Conservation (phyloP, 2,888 invertebrate species). For the Harpagoxenus sublaevis region DNA sequence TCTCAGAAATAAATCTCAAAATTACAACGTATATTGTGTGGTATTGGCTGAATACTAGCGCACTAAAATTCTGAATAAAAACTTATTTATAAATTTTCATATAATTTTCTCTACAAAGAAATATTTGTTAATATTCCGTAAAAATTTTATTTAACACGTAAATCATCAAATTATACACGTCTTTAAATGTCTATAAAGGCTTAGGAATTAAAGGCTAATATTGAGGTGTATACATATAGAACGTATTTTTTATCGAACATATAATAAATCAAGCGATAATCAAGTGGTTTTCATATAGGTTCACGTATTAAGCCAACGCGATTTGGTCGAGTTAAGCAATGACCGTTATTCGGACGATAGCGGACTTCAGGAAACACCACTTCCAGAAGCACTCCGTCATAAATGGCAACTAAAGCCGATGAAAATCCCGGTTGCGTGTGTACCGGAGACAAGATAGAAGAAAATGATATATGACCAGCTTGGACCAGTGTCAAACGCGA, state of each 20-base stretch:
- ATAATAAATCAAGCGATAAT: background rate
- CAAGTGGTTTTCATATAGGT: conserved; percentile 64
- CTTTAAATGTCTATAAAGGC: background rate
- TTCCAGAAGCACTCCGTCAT: conserved; percentile 76
- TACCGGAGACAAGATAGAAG: conserved; percentile 47
- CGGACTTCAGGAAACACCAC: conserved; percentile 63
- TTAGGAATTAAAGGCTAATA: background rate
- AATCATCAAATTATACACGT: background rate
- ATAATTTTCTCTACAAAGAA: background rate
- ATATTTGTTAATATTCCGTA: background rate
- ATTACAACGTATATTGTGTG: background rate
- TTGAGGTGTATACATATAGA: background rate
- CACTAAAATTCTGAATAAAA: background rate
- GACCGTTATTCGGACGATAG: conserved; percentile 48
- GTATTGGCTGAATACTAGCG: background rate
- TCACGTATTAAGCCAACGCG: conserved; percentile 75
- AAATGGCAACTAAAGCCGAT: conserved; percentile 79
- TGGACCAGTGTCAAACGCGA: background rate
- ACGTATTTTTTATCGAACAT: background rate
- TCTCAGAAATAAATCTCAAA: background rate
- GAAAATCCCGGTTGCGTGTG: conserved; percentile 76
- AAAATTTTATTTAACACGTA: background rate
- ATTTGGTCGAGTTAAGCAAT: conserved; percentile 48
- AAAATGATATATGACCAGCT: conserved; percentile 11
- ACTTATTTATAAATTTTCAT: background rate